Base-by-base conservation (phyloP, 1,140 invertebrate genomes). In the Aphis craccivora region DNA sequence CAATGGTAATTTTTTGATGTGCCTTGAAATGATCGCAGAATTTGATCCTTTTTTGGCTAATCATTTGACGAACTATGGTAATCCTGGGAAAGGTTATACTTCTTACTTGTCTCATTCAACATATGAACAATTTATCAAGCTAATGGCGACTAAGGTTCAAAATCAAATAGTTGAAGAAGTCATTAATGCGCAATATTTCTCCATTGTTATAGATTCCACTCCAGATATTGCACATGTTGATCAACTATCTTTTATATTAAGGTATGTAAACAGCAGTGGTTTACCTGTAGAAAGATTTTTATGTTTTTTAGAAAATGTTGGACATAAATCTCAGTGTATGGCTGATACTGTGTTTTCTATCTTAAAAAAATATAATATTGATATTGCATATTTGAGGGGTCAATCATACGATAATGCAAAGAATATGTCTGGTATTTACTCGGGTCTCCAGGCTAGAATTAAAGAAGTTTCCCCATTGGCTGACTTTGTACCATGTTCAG, bases 141-240 rank as follows among this genome's bases (percentile, higher is more conserved):
- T 94, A n/a, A 94, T 94, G 87, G 94, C 87, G 35, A 81, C 92
- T 30, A 93, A 95, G 91, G 94, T 94, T 22, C 22, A 87, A 90
- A 81, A 92, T 40, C 53, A 93, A 91, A 94, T 94, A 60, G 86
- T 94, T 60, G 60, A 94, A 45, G 94, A 95, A 94, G 81, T 95
- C 40, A 95, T 94, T 94, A 76, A 93, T 92, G 94, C 94, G 35
- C 95, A 94, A 94, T 95, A 95, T 94, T 95, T 94, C 94, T 94
- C 94, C 81, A 94, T 95, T 22, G 60, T 25, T 25, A 55, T 94
- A 25, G 94, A 94, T 53, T 94, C 87, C n/a, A 93, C 87, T 51
- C 86, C 94, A 22, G 94, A 93, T 84, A 93, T 94, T 67, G 25
- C 7, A 23, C 87, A 93, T 48, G 60, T 92, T 35, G 86, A 89